These are phyloP conservation scores for Pandemis heparana DNA, from an alignment of 2,888 invertebrate genomes.

Conservation along the genomic window DNA sequence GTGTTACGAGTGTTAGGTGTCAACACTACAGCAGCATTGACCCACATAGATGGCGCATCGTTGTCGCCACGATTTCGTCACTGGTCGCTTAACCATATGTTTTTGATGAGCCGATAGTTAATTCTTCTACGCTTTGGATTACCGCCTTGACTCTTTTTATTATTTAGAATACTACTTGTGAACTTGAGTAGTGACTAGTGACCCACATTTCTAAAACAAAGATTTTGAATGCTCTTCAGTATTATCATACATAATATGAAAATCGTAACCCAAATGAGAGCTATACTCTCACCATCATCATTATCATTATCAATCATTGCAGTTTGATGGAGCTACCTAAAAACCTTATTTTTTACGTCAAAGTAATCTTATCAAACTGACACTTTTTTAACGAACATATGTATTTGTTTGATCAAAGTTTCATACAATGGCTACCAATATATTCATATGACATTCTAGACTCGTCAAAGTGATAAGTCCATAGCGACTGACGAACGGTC, in stretches of 20 bases:
- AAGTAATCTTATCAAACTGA: constrained; percentile 1
- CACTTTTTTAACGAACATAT: background rate
- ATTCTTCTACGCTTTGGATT: background rate
- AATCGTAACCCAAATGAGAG: background rate
- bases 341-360: background rate
- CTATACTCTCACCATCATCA: background rate
- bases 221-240: no score
- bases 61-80: constrained; percentile 54
- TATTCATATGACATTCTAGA: background rate
- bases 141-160: background rate
- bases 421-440: background rate
- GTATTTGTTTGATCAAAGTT: background rate
- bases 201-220: background rate
- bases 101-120: constrained; percentile 4
- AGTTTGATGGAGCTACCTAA: background rate
- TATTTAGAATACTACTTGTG: no score
- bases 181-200: background rate
- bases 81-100: constrained; percentile 26
- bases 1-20: constrained; percentile 57
- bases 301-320: background rate
- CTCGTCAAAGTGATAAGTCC: constrained; percentile 22
- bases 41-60: constrained; percentile 65
- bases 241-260: no score
- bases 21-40: constrained; percentile 75
- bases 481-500: constrained; percentile 16